Evolutionary conservation across 2,113 vertebrate species (phyloP), one percentile per base, ranked within the genome.

Genomic region (Scomber scombrus): DNA sequence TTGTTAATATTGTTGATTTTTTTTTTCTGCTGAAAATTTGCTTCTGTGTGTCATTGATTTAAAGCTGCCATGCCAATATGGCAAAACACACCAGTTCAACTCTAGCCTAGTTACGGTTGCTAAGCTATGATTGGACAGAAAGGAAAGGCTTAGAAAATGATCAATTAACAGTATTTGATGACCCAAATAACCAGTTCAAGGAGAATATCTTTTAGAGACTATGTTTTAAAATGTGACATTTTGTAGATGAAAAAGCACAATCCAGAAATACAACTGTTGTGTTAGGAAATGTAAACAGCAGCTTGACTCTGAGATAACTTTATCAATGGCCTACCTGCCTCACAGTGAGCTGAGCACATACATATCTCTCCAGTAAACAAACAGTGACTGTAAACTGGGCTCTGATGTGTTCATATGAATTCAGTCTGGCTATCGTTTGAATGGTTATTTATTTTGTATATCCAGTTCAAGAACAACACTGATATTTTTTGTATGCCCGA

Each of bases 241-340:
- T 26, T 57, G 7, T 16, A 14, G 45, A 43, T 43, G 18, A 18
- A 40, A 50, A 55, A 62, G 19, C 34, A 40, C 11, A 43, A 78
- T 73, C 15, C 2, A 47, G 63, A 69, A 7, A 40, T 40, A 40
- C 45, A 50, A 64, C 56, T 60, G 69, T 21, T 61, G 62, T 66
- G 61, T 68, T 45, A 23, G 45, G 21, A 77, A 66, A 51, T 43
- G 26, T 62, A 40, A 77, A 67, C 61, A 71, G 52, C 73, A 77
- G 67, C 74, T 9, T 47, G 61, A 71, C 52, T n/a, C 54, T 10
- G 46, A 67, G 46, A 65, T 78, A 73, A 18, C 73, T 77, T 66
- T 72, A 72, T 77, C 54, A 61, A 67, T 47, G 62, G 34, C 34
- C 34, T 40, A 9, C 26, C 8, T 49, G 68, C 50, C 50, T 63